These are phyloP conservation scores for Astyanax mexicanus DNA, from an alignment of 2,797 vertebrate species.

Conservation along the genomic window DNA sequence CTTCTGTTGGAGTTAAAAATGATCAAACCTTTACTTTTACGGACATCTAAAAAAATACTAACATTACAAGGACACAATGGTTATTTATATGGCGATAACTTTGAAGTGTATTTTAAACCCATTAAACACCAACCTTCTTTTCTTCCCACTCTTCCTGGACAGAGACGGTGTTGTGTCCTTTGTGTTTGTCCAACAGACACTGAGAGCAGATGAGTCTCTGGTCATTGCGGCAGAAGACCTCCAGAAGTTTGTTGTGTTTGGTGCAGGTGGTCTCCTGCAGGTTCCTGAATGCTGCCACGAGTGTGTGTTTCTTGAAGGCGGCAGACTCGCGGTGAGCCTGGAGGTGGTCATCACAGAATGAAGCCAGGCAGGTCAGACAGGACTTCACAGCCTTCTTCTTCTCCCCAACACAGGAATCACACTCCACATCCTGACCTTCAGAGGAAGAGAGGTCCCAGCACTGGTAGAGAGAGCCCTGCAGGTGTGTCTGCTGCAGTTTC, in stretches of 20 bases:
- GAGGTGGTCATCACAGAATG: conserved; percentile 27
- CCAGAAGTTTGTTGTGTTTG: conserved; percentile 37
- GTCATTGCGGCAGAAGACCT: conserved; percentile 34
- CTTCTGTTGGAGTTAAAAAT: conserved; percentile 29
- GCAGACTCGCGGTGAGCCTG: conserved; percentile 22
- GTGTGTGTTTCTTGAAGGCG: conserved; percentile 32
- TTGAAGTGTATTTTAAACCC: too few species aligned
- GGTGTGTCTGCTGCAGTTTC: too few species aligned
- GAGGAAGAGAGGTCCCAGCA: not conserved
- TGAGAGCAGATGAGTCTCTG: conserved; percentile 23
- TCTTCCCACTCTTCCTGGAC: conserved; percentile 25
- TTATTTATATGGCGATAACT: too few species aligned
- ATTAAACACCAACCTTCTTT: conserved; percentile 27
- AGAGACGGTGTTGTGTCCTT: conserved; percentile 13
- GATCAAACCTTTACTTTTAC: too few species aligned
- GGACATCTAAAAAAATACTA: too few species aligned
- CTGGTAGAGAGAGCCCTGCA: not conserved
- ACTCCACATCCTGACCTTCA: conserved; percentile 23
- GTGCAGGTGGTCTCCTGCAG: conserved; percentile 37
- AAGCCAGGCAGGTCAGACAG: conserved; percentile 36
- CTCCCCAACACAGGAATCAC: conserved; percentile 35
- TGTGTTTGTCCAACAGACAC: conserved; percentile 30
- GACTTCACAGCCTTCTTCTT: conserved; percentile 40
- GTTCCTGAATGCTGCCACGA: conserved; percentile 7
- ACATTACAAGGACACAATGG: not conserved